phyloP scores from a whole-genome alignment of 2,797 vertebrate species.

The Myiothlypis coronata region DNA sequence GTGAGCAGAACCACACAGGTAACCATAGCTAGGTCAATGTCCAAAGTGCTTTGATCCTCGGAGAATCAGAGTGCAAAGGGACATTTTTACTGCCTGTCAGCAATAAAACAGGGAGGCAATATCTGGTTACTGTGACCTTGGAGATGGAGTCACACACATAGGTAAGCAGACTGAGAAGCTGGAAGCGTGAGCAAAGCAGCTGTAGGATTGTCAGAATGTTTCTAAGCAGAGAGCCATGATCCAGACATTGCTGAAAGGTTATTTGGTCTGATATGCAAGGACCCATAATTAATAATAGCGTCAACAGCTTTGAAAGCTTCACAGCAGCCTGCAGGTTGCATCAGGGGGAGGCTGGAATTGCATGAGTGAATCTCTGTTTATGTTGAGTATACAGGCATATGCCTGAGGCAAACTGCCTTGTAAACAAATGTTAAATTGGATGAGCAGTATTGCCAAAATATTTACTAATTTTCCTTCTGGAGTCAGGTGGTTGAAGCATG shows the following conservation, averaged over 20 bases:
- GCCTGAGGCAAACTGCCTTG: not conserved
- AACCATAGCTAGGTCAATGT: not conserved
- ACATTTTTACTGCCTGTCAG: not conserved
- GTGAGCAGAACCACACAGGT: not conserved
- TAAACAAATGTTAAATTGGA: not conserved
- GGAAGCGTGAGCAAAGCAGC: not conserved
- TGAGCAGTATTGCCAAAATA: not conserved
- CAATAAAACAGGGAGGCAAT: conserved; percentile 9
- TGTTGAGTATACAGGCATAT: not conserved
- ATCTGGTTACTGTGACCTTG: conserved; percentile 24
- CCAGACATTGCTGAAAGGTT: conserved; percentile 6
- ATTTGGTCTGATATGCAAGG: not conserved
- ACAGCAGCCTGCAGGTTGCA: not conserved
- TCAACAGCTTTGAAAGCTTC: conserved; percentile 18
- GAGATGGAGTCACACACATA: not conserved
- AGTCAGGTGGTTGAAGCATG: not conserved
- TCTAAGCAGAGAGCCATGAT: not conserved
- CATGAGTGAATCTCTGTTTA: not conserved
- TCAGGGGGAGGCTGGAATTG: conserved; percentile 11
- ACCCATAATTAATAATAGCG: conserved; percentile 11
- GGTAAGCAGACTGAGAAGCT: not conserved
- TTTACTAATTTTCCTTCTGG: not conserved
- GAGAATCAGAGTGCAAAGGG: conserved; percentile 1
- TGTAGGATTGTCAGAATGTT: conserved; percentile 7
- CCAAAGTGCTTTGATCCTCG: not conserved